Percentiles rank a stretch among this genome's conserved stretches.
Conservation (phyloP, 2,113 vertebrate species). For the Romanogobio albipinnatus region DNA sequence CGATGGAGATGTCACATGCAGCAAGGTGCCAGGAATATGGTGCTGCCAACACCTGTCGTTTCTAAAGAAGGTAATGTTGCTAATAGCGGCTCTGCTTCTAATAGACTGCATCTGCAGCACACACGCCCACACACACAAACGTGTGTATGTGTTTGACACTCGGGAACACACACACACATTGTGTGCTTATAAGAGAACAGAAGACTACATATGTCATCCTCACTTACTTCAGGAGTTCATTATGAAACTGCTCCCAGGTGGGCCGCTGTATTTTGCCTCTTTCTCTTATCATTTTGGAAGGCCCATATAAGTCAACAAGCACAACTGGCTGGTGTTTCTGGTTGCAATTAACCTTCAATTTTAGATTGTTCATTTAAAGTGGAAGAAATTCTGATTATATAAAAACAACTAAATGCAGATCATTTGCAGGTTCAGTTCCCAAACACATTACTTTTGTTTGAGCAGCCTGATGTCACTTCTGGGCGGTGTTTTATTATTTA, state of each 20-base stretch:
- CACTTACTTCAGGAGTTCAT: conserved; percentile 73
- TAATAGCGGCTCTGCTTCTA: conserved; percentile 60
- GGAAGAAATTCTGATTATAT: neutral
- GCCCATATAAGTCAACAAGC: conserved; percentile 74
- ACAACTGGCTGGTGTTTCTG: conserved; percentile 79
- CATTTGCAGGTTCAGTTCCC: neutral
- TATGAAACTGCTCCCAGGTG: conserved; percentile 69
- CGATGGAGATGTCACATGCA: conserved; percentile 61
- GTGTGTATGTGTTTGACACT: conserved; percentile 40
- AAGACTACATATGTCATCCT: conserved; percentile 71
- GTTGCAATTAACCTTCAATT: conserved; percentile 80
- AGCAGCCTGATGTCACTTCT: neutral
- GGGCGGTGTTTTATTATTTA: neutral
- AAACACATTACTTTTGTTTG: neutral
- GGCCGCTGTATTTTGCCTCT: conserved; percentile 63
- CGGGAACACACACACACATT: conserved; percentile 24
- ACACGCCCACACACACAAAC: conserved; percentile 36
- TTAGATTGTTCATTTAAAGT: neutral
- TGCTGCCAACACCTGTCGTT: conserved; percentile 71
- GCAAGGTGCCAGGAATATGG: conserved; percentile 66
- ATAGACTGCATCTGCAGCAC: conserved; percentile 48
- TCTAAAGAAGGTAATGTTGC: conserved; percentile 59
- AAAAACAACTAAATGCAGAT: neutral
- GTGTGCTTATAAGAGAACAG: conserved; percentile 61
- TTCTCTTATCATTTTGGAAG: conserved; percentile 68